Conservation (phyloP, 2,888 invertebrate species). For the Apodemia zela region DNA sequence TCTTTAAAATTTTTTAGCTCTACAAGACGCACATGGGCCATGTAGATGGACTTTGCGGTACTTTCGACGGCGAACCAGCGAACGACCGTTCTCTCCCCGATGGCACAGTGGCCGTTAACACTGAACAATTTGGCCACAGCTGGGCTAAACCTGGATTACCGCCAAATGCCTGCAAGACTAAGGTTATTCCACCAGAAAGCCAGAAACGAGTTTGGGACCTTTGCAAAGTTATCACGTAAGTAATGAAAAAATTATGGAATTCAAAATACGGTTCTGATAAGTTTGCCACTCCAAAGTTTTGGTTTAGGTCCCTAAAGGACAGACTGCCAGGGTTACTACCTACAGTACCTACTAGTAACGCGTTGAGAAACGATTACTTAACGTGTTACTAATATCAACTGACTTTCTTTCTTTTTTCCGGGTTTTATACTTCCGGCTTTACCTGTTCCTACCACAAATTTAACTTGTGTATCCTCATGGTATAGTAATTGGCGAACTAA, state of each 20-base stretch:
- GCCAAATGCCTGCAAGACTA: constrained; percentile 77
- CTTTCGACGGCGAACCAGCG: constrained; percentile 82
- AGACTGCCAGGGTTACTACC: no score
- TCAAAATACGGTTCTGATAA: no score
- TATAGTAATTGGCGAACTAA: no score
- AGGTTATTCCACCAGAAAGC: constrained; percentile 81
- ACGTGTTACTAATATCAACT: no score
- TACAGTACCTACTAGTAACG: no score
- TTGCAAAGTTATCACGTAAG: constrained; percentile 85
- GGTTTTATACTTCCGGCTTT: no score
- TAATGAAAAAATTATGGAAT: constrained; percentile 25
- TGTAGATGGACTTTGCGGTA: constrained; percentile 91
- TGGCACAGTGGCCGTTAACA: constrained; percentile 81
- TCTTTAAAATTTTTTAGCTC: constrained; percentile 50
- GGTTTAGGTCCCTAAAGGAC: no score
- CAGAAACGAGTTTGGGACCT: constrained; percentile 84
- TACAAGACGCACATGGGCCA: constrained; percentile 80
- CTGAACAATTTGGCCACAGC: constrained; percentile 87
- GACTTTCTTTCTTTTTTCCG: no score
- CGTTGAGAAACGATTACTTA: no score
- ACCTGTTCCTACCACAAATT: no score
- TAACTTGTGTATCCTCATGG: no score
- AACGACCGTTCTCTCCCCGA: constrained; percentile 88
- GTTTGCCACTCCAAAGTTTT: no score
- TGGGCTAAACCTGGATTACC: constrained; percentile 83